Base-by-base conservation (phyloP, 2,888 invertebrate species). In the Limenitis camilla region DNA sequence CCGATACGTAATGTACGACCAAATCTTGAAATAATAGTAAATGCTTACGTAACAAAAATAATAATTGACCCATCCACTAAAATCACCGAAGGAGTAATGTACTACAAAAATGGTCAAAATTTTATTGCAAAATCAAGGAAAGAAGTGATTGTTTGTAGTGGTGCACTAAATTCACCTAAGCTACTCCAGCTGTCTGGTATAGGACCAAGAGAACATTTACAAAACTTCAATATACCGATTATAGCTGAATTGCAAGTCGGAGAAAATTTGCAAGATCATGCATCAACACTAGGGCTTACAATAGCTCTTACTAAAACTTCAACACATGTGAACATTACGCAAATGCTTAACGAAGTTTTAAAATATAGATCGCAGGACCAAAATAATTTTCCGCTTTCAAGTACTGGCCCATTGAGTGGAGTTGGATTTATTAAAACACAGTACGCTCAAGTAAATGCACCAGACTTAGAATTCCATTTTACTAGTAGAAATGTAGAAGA, bases 201-300 rank as follows among this genome's bases (percentile, higher is more conserved):
- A 27, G 93, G 93, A 5, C 91, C 91, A 0, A 81, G 80, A 58
- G 74, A 85, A 33, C 88, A 91, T 58, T 73, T 92, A 27, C 65
- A 79, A 53, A 72, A 72, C 53, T 66, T 89, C 8, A 76, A 82
- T 33, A 91, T 92, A 49, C 78, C 87, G 4, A 86, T 92, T 0
- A 69, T 93, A 4, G 81, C 89, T 42, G 89, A 94, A 74, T 78
- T 93, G 46, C 90, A 90, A 40, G 94, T 94, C 0, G 94, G 94
- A 0, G 79, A 88, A 59, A 94, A 94, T 72, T 79, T 94, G 1
- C 94, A 93, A 67, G 92, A 94, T 65, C 94, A 94, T 66, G 88
- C 93, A 0, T 93, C 93, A 0, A 88, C 90, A 5, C 90, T 90
- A 62, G 90, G 89, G 1, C 74, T 91, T 1, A 62, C 72, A 35